These are phyloP conservation scores for Bradypodion pumilum DNA, from an alignment of 2,797 vertebrate species.

Conservation along the genomic window DNA sequence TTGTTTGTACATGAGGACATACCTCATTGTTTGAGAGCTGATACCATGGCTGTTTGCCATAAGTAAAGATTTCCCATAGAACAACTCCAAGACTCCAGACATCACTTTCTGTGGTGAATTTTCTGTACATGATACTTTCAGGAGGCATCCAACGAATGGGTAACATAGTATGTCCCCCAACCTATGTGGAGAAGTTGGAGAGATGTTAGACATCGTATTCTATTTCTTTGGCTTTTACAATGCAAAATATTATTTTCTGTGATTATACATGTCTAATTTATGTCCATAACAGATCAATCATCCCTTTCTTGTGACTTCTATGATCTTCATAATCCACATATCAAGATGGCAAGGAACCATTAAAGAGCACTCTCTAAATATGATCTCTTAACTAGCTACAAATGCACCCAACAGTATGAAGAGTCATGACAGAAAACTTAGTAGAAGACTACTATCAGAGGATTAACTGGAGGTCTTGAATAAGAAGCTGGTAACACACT, in stretches of 20 bases:
- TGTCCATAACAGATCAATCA: not conserved
- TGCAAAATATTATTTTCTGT: not conserved
- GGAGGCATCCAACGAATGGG: conserved; percentile 99
- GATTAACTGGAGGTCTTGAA: not conserved
- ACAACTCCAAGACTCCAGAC: conserved; percentile 99
- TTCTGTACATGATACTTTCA: conserved; percentile 99
- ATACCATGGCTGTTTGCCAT: conserved; percentile 99
- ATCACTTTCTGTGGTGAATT: conserved; percentile 98
- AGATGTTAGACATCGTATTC: not conserved
- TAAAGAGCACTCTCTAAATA: too few species aligned
- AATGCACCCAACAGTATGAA: not conserved
- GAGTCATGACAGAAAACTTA: not conserved
- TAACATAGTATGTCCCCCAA: conserved; percentile 97
- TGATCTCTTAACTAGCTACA: too few species aligned
- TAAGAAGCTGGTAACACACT: not conserved
- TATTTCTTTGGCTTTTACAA: not conserved
- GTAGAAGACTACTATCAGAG: not conserved
- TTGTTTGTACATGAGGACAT: conserved; percentile 38
- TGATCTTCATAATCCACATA: conserved; percentile 24
- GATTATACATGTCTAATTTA: not conserved
- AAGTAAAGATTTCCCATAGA: conserved; percentile 99
- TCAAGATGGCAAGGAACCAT: too few species aligned
- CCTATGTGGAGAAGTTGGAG: conserved; percentile 75
- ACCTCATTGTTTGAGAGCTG: conserved; percentile 99
- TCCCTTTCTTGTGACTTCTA: not conserved